Evolutionary conservation across 2,888 invertebrate species (phyloP).

Genomic region (Thumatha senex): DNA sequence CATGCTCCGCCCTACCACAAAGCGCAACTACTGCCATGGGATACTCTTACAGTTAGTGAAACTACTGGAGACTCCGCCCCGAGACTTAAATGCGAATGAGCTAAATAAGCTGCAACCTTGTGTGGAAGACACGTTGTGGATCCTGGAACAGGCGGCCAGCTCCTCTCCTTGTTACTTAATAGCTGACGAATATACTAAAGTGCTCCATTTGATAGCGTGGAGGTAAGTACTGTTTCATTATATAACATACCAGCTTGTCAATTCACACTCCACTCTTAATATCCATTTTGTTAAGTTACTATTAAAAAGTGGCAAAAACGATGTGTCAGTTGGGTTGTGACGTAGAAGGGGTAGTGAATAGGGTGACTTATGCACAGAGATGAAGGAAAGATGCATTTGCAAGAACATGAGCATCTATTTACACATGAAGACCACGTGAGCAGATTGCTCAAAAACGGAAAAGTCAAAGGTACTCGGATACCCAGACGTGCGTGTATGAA

Average conservation of each 20-base stretch:
- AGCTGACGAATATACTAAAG: slow-evolving; percentile 57
- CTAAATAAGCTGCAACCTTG: slow-evolving; percentile 9
- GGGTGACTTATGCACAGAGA: too few species aligned
- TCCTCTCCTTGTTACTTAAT: slow-evolving; percentile 52
- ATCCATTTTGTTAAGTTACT: too few species aligned
- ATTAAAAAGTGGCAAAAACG: too few species aligned
- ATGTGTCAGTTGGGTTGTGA: too few species aligned
- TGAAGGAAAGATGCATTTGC: too few species aligned
- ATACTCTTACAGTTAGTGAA: slow-evolving; percentile 77
- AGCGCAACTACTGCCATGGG: slow-evolving; percentile 86
- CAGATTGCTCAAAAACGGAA: too few species aligned
- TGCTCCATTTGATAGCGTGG: slow-evolving; percentile 55
- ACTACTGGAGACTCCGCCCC: slow-evolving; percentile 52
- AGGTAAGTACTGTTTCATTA: slow-evolving; percentile 41
- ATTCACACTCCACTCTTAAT: too few species aligned
- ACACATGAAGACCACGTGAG: too few species aligned
- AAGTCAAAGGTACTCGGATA: too few species aligned
- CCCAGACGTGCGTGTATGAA: too few species aligned
- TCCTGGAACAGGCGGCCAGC: slow-evolving; percentile 31
- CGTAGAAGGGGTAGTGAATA: too few species aligned
- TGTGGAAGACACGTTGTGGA: slow-evolving; percentile 36
- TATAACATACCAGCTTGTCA: background rate
- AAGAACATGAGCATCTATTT: too few species aligned
- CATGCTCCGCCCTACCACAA: slow-evolving; percentile 42
- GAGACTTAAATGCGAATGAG: slow-evolving; percentile 19